phyloP scores from a whole-genome alignment of 2,797 vertebrate species.

The Sebastes melanostomus region DNA sequence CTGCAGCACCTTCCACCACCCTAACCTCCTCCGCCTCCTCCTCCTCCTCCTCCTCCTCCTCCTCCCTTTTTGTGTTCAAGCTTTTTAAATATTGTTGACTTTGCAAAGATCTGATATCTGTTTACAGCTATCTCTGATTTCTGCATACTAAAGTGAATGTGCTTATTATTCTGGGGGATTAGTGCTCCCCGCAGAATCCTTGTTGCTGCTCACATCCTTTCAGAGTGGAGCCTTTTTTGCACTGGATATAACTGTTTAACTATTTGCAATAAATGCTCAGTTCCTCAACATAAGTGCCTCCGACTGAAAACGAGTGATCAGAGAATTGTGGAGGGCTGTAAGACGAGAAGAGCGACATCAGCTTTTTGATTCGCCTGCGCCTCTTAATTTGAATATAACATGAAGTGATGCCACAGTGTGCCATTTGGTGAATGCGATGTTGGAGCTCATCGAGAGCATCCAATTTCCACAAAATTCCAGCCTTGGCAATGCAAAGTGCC shows the following conservation, averaged over 20 bases:
- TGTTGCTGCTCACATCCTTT: constrained; percentile 25
- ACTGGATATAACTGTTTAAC: background rate
- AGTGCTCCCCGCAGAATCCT: constrained; percentile 25
- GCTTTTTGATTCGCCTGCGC: constrained; percentile 11
- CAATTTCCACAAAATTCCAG: background rate
- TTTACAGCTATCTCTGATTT: constrained; percentile 18
- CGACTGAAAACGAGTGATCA: constrained; percentile 18
- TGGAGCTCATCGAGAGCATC: background rate
- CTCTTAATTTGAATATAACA: constrained; percentile 5
- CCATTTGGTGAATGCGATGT: background rate
- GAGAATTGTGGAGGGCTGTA: background rate
- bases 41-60: background rate
- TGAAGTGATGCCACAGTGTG: background rate
- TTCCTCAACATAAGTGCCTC: background rate
- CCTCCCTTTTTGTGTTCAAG: background rate
- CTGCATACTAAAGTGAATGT: constrained; percentile 26
- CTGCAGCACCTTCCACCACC: background rate
- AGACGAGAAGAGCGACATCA: background rate
- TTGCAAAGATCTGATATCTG: constrained; percentile 18
- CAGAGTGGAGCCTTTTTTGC: constrained; percentile 12
- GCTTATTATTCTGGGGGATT: constrained; percentile 36
- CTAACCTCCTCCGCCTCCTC: background rate
- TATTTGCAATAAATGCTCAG: constrained; percentile 6
- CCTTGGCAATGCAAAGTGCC: background rate
- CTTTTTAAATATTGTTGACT: constrained; percentile 14